Evolutionary conservation across 2,113 vertebrate species (phyloP).

Genomic region (Megaleporinus macrocephalus): DNA sequence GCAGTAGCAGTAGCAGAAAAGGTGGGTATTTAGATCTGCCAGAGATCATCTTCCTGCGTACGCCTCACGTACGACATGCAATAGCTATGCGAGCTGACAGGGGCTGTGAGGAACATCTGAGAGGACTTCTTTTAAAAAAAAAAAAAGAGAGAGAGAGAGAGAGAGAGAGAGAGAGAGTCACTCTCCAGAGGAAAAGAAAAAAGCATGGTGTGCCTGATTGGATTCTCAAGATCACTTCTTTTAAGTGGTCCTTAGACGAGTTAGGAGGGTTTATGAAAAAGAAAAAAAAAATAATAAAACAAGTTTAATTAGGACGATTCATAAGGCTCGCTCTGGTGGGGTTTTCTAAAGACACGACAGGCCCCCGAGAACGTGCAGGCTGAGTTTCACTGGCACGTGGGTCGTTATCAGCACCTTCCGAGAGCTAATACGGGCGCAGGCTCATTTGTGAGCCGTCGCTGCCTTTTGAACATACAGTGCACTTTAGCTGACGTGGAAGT

Average conservation of each 20-base stretch:
- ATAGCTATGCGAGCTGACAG: constrained; percentile 27
- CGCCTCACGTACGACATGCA: constrained; percentile 10
- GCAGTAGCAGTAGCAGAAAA: constrained; percentile 33
- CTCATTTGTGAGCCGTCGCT: constrained; percentile 71
- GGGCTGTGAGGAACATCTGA: constrained; percentile 29
- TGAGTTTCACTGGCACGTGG: constrained; percentile 30
- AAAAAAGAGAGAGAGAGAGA: no score
- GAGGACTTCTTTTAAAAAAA: constrained; percentile 37
- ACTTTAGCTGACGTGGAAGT: constrained; percentile 59
- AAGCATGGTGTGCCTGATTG: constrained; percentile 27
- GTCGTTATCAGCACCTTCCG: constrained; percentile 62
- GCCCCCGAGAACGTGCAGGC: background rate
- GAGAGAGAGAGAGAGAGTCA: no score
- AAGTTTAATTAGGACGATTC: constrained; percentile 49
- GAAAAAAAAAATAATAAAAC: no score
- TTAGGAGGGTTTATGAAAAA: background rate
- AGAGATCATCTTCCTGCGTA: constrained; percentile 27
- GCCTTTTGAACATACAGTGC: constrained; percentile 64
- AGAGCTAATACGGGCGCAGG: constrained; percentile 61
- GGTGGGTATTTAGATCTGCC: constrained; percentile 23
- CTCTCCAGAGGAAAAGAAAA: constrained; percentile 9
- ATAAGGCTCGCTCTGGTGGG: constrained; percentile 16
- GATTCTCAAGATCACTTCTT: constrained; percentile 33
- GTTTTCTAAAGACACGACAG: constrained; percentile 24
- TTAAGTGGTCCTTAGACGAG: constrained; percentile 40